Evolutionary conservation across 2,797 vertebrate genomes (phyloP).

Genomic region (Decapterus maruadsi): DNA sequence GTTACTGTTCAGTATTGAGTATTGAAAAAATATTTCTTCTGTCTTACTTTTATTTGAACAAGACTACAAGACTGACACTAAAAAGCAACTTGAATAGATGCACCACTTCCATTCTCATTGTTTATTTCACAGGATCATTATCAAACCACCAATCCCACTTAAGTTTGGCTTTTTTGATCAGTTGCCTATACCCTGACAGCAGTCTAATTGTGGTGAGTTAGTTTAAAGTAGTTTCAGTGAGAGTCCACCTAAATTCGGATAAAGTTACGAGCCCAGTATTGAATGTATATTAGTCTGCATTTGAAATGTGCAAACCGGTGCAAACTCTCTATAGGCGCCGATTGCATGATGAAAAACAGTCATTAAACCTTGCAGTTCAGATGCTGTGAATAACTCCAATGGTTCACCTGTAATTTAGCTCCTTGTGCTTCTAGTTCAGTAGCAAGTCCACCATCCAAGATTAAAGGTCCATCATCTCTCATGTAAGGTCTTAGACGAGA

Average conservation of each 20-base stretch:
- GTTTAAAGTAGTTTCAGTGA: not conserved
- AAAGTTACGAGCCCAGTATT: not conserved
- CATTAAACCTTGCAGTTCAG: not conserved
- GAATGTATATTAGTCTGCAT: not conserved
- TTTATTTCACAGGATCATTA: not conserved
- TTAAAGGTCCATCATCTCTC: constrained; percentile 57
- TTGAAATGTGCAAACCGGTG: not conserved
- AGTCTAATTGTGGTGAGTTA: not conserved
- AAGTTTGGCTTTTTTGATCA: not conserved
- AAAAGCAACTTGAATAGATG: not conserved
- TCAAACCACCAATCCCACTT: not conserved
- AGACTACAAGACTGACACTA: not conserved
- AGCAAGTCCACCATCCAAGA: constrained; percentile 87
- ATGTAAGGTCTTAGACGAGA: constrained; percentile 44
- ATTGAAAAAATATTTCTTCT: not conserved
- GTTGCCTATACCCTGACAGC: too few relatives aligned
- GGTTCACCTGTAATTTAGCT: constrained; percentile 82
- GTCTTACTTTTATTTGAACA: not conserved
- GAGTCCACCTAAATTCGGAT: too few relatives aligned
- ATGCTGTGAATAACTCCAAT: too few relatives aligned
- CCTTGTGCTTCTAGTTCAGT: constrained; percentile 87
- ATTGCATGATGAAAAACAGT: not conserved
- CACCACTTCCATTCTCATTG: not conserved
- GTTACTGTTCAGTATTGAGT: too few relatives aligned
- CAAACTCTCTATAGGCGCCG: not conserved